Evolutionary conservation across 23 tunicate genomes (phyloP).

Genomic region (Trididemnum nubilum): DNA sequence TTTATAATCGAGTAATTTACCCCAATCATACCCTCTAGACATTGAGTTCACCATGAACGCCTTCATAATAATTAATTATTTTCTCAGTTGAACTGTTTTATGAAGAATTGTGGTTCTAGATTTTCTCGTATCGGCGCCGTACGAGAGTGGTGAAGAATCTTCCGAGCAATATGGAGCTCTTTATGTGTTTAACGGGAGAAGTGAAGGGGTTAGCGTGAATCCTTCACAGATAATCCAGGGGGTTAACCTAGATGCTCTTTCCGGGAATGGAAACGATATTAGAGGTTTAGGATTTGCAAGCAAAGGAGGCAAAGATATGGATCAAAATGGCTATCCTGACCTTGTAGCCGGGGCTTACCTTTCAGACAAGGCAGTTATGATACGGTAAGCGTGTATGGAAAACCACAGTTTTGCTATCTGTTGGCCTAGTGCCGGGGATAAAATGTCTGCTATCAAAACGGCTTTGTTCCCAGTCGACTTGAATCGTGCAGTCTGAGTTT

Average conservation of each 20-base stretch:
- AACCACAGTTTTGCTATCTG: too few relatives aligned
- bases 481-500: too few relatives aligned
- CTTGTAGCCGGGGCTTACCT: constrained; percentile 71
- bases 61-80: too few relatives aligned
- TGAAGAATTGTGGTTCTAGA: too few relatives aligned
- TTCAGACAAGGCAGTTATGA: constrained; percentile 65
- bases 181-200: constrained; percentile 76
- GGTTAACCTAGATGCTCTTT: constrained; percentile 17
- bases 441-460: too few relatives aligned
- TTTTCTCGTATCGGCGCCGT: constrained; percentile 84
- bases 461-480: too few relatives aligned
- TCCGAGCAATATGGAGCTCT: constrained; percentile 47
- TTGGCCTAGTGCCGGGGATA: too few relatives aligned
- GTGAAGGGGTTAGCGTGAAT: constrained; percentile 33
- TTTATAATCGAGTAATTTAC: too few relatives aligned
- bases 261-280: constrained; percentile 27
- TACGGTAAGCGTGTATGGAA: constrained; percentile 61
- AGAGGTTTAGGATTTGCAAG: constrained; percentile 66
- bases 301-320: constrained; percentile 78
- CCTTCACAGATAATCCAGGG: constrained; percentile 80
- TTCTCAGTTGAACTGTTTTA: too few relatives aligned
- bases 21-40: too few relatives aligned
- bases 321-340: constrained; percentile 79
- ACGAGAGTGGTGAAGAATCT: constrained; percentile 37
- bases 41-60: too few relatives aligned